A percentile compares a stretch with the other conserved stretches of the same genome.
Conservation (phyloP, 2,113 vertebrate species). For the Athene noctua region DNA sequence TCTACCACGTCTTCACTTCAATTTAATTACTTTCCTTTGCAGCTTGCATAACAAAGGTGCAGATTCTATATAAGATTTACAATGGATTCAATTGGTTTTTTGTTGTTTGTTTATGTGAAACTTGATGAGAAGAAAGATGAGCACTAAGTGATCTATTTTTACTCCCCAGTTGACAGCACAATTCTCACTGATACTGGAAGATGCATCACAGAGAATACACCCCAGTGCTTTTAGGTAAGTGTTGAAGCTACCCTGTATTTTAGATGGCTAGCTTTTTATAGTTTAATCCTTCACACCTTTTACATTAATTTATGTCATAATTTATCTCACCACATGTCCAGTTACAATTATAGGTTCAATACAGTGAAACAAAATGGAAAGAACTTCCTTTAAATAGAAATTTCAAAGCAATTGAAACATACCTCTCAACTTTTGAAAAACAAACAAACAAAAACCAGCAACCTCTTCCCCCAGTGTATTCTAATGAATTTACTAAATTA, state of each 20-base stretch:
- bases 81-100: neutral
- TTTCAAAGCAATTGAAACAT: neutral
- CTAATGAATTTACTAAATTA: neutral
- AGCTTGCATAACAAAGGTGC: neutral
- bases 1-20: neutral
- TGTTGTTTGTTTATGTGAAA: constrained; percentile 6
- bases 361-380: neutral
- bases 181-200: neutral
- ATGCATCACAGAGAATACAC: neutral
- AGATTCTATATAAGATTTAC: neutral
- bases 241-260: neutral
- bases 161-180: neutral
- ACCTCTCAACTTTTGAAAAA: neutral
- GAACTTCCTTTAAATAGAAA: neutral
- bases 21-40: neutral
- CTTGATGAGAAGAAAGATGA: constrained; percentile 10
- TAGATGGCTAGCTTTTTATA: neutral
- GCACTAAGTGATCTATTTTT: neutral
- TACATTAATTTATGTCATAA: neutral
- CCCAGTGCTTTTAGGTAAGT: neutral
- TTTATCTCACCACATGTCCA: neutral
- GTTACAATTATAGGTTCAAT: neutral
- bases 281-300: neutral
- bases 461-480: neutral
- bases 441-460: neutral